Evolutionary conservation across 2,888 invertebrate species (phyloP).

Genomic region (Lypha dubia): DNA sequence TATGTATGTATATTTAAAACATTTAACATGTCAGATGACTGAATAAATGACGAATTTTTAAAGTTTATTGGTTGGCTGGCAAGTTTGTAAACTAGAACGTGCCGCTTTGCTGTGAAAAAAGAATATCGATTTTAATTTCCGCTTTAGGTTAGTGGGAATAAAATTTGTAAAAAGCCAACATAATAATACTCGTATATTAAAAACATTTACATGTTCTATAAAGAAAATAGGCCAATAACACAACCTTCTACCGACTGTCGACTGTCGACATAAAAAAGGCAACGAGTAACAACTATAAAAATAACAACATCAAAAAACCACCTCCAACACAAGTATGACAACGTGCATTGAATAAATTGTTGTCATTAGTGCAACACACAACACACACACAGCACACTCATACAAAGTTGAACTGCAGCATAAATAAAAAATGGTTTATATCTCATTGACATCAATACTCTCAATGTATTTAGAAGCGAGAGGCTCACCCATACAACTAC

Average conservation of each 20-base stretch:
- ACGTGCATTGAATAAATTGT: constrained; percentile 63
- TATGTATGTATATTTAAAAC: neutral
- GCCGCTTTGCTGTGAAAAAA: neutral
- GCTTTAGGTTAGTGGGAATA: constrained; percentile 41
- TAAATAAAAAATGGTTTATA: constrained; percentile 21
- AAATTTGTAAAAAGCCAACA: constrained; percentile 19
- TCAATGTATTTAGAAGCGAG: neutral
- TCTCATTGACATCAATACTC: constrained; percentile 51
- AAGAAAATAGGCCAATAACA: constrained; percentile 61
- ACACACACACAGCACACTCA: constrained; percentile 20
- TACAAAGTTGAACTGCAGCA: constrained; percentile 12
- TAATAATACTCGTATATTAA: neutral
- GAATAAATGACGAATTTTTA: constrained; percentile 44
- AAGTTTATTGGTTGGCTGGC: constrained; percentile 25
- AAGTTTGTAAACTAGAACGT: constrained; percentile 24
- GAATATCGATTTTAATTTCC: constrained; percentile 39
- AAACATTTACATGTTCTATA: constrained; percentile 13
- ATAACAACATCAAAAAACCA: neutral
- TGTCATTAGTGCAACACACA: constrained; percentile 40
- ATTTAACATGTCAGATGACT: constrained; percentile 43
- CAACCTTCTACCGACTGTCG: too few relatives aligned
- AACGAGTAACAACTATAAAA: neutral
- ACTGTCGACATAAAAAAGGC: neutral
- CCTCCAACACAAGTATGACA: constrained; percentile 9
- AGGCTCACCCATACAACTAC: neutral